These are phyloP conservation scores for Xanthia icteritia DNA, from an alignment of 2,888 invertebrate genomes.

Conservation along the genomic window DNA sequence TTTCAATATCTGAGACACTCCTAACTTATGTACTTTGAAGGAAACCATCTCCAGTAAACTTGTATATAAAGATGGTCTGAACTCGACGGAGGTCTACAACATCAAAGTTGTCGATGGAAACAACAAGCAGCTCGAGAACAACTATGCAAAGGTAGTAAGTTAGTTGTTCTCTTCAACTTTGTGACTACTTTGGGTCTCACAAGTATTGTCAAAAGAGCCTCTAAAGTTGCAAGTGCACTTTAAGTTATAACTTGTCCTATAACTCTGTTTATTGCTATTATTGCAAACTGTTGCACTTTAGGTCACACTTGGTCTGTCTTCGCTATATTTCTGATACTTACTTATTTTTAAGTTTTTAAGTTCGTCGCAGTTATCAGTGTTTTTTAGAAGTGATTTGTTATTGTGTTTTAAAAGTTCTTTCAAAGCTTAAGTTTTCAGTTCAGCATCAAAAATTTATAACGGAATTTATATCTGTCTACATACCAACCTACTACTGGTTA, in stretches of 20 bases:
- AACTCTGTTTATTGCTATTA: not conserved
- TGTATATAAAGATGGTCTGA: not conserved
- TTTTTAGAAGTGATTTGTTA: not conserved
- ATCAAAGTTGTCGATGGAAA: slow-evolving; percentile 7
- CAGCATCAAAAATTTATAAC: not conserved
- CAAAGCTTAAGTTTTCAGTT: not conserved
- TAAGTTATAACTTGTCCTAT: slow-evolving; percentile 2
- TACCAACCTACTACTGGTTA: not conserved
- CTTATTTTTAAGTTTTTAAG: not conserved
- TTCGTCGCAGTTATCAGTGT: not conserved
- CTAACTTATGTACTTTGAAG: not conserved
- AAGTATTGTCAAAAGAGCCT: not conserved
- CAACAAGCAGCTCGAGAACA: not conserved
- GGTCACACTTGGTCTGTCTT: not conserved
- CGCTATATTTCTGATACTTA: not conserved
- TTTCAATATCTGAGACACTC: not conserved
- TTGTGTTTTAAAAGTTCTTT: not conserved
- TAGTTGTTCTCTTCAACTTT: not conserved
- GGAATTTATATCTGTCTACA: not conserved
- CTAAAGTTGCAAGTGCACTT: slow-evolving; percentile 18
- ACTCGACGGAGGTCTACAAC: not conserved
- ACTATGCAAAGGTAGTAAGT: not conserved
- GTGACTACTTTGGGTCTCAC: not conserved
- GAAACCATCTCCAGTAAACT: not conserved
- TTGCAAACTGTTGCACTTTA: not conserved